phyloP scores from a whole-genome alignment of 2,113 vertebrate genomes.

The Phodopus roborovskii region DNA sequence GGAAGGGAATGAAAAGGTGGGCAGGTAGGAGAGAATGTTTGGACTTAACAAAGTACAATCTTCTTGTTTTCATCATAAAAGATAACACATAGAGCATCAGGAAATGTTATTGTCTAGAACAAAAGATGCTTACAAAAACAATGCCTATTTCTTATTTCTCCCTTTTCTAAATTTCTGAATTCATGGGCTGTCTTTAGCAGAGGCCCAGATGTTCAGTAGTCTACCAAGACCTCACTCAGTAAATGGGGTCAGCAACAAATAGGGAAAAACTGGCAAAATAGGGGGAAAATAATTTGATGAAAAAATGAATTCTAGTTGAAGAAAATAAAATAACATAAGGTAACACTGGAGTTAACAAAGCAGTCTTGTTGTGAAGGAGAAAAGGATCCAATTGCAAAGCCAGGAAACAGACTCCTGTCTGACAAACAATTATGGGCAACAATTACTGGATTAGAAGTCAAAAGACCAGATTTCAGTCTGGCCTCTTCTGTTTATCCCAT shows the following conservation, averaged over 20 bases:
- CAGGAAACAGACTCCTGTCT: not conserved
- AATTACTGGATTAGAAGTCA: constrained; percentile 38
- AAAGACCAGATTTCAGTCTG: constrained; percentile 37
- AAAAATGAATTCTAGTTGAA: constrained; percentile 27
- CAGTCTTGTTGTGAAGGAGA: not conserved
- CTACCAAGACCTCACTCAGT: not conserved
- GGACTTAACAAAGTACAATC: not conserved
- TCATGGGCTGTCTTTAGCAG: not conserved
- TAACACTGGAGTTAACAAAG: not conserved
- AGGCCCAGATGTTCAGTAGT: not conserved
- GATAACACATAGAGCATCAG: not conserved
- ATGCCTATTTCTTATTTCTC: not conserved
- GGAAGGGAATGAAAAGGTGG: not conserved
- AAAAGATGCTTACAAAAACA: constrained; percentile 36
- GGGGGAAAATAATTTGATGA: not conserved
- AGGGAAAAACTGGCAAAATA: not conserved
- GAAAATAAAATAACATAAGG: constrained; percentile 21
- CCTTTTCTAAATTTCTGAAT: constrained; percentile 26
- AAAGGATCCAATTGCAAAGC: constrained; percentile 22
- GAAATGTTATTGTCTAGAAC: not conserved
- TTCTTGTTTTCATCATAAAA: constrained; percentile 40
- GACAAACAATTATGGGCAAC: not conserved
- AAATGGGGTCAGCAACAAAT: not conserved
- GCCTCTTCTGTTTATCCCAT: not conserved
- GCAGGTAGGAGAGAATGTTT: not conserved